Conservation (phyloP, 2,888 invertebrate species). For the Lampropteryx suffumata region DNA sequence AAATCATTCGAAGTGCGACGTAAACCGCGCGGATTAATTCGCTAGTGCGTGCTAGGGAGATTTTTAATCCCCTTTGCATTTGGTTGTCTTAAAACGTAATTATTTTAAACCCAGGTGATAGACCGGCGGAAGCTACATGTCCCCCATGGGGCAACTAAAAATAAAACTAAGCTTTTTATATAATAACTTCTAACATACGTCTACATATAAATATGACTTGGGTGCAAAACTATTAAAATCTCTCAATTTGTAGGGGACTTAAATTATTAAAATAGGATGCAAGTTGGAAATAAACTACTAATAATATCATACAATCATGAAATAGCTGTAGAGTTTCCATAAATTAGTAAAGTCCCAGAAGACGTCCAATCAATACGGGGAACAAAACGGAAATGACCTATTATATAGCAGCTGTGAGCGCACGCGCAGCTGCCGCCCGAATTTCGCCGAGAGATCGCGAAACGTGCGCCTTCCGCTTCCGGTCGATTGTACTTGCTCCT, state of each 20-base stretch:
- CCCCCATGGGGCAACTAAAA: conserved; percentile 54
- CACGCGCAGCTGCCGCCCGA: conserved; percentile 75
- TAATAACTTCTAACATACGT: conserved; percentile 45
- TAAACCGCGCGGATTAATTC: no score
- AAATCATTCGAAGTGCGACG: no score
- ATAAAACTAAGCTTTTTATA: conserved; percentile 43
- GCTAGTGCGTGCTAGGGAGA: no score
- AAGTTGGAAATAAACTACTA: no score
- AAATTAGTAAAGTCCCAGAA: conserved; percentile 7
- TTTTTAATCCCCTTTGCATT: conserved; percentile 30
- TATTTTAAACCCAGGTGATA: conserved; percentile 71
- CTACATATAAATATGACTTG: conserved; percentile 39
- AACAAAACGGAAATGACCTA: conserved; percentile 75
- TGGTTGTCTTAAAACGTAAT: conserved; percentile 47
- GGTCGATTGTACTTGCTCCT: conserved; percentile 66
- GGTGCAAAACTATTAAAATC: conserved; percentile 14
- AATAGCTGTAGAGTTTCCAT: neutral
- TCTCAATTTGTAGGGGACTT: neutral
- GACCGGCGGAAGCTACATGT: conserved; percentile 55
- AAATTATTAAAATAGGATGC: no score
- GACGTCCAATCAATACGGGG: conserved; percentile 44
- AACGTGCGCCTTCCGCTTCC: conserved; percentile 81
- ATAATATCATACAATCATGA: no score
- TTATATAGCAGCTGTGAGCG: conserved; percentile 70
- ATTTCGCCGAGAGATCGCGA: conserved; percentile 79